Percentiles rank a stretch among this genome's conserved stretches.
phyloP scores from a whole-genome alignment of 53 echinoderm and acorn worm genomes.

The Temnopleurus reevesii region DNA sequence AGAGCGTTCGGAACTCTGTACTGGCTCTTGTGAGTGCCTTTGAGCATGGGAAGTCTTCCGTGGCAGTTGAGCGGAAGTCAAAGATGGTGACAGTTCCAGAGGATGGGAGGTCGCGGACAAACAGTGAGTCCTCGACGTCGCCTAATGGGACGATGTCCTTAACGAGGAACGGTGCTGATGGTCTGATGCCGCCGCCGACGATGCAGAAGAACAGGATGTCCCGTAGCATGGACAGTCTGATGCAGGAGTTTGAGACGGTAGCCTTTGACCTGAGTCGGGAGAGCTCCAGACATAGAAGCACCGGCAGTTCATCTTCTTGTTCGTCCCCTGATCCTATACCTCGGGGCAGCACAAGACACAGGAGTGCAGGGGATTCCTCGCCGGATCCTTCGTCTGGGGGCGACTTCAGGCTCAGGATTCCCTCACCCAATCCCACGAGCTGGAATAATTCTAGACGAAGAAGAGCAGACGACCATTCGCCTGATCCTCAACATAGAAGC shows the following conservation, averaged over 20 bases:
- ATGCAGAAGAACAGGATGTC: conserved; percentile 5
- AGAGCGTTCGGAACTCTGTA: conserved; percentile 42
- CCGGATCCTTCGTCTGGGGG: no score
- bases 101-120: neutral
- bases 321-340: neutral
- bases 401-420: no score
- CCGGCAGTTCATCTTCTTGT: neutral
- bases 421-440: no score
- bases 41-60: neutral
- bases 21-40: conserved; percentile 46
- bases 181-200: neutral
- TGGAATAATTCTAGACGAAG: no score
- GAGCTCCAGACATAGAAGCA: neutral
- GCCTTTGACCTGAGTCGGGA: conserved; percentile 2
- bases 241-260: conserved; percentile 35
- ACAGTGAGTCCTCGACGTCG: neutral
- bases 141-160: neutral
- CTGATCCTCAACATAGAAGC: no score
- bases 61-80: neutral
- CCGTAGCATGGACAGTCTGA: conserved; percentile 53
- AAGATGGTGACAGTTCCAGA: conserved; percentile 34
- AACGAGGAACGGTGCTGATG: neutral
- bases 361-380: neutral
- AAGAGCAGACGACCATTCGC: no score
- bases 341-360: neutral